These are phyloP conservation scores for Atherinomorus stipes DNA, from an alignment of 2,113 vertebrate species.

Conservation along the genomic window DNA sequence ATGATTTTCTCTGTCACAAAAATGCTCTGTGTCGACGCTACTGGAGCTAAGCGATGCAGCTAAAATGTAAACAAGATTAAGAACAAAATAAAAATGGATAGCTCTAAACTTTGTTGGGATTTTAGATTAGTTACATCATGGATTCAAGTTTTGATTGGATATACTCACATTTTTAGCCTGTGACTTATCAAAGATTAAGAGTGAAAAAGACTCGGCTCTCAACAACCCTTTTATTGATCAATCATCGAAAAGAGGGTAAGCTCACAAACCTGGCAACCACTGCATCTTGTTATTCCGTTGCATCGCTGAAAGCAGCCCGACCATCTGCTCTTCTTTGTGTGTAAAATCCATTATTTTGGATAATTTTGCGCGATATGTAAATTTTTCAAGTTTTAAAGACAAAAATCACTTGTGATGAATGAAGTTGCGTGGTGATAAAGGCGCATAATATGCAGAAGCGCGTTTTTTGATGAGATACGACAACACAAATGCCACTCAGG, in stretches of 20 bases:
- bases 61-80: background rate
- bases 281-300: conserved; percentile 57
- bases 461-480: background rate
- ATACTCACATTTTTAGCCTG: too few species aligned
- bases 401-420: background rate
- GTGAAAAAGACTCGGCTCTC: background rate
- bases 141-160: too few species aligned
- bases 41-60: background rate
- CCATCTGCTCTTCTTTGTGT: conserved; percentile 72
- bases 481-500: conserved; percentile 12
- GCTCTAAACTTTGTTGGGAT: too few species aligned
- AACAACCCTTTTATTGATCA: too few species aligned
- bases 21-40: too few species aligned
- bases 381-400: background rate
- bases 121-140: too few species aligned
- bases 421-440: background rate
- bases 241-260: background rate
- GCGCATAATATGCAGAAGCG: background rate
- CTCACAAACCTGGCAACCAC: conserved; percentile 78
- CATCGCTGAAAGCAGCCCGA: conserved; percentile 60
- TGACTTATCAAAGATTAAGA: too few species aligned
- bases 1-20: background rate
- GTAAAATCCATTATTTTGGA: background rate
- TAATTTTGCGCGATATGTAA: background rate
- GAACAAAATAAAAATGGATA: too few species aligned